phyloP scores from a whole-genome alignment of 2,888 invertebrate genomes.

The Campoplex capitator region DNA sequence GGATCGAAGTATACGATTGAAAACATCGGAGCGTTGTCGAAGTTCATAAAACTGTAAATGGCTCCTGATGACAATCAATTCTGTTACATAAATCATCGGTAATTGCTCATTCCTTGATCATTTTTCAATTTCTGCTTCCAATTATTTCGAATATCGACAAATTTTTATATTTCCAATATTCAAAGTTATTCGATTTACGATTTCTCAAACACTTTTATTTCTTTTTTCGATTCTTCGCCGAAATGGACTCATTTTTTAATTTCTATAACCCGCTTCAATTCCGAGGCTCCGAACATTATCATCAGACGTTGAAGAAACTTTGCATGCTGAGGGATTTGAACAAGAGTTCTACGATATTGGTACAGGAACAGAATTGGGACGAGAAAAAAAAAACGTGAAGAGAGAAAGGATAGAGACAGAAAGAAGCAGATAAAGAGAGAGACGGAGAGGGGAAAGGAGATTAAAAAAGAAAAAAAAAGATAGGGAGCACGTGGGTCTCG shows the following conservation, averaged over 20 bases:
- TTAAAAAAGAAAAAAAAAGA: slow-evolving; percentile 19
- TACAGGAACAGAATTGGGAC: background rate
- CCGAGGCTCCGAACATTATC: too few species aligned
- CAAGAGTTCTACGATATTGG: background rate
- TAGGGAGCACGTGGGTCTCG: slow-evolving; percentile 50
- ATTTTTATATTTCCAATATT: too few species aligned
- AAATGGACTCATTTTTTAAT: too few species aligned
- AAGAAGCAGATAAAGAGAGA: background rate
- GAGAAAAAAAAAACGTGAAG: background rate
- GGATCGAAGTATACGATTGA: too few species aligned
- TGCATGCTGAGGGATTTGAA: background rate
- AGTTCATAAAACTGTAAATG: background rate
- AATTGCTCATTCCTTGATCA: background rate
- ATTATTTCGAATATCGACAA: background rate
- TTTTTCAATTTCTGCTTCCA: background rate
- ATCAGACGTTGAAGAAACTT: background rate
- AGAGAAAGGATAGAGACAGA: background rate
- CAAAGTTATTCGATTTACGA: too few species aligned
- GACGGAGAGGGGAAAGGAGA: background rate
- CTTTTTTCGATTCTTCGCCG: too few species aligned
- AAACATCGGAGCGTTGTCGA: background rate
- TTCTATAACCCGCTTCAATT: too few species aligned
- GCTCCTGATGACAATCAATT: too few species aligned
- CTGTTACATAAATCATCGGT: background rate
- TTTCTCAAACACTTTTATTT: too few species aligned